phyloP scores from a whole-genome alignment of 1,140 invertebrate genomes.

The Sinella curviseta region DNA sequence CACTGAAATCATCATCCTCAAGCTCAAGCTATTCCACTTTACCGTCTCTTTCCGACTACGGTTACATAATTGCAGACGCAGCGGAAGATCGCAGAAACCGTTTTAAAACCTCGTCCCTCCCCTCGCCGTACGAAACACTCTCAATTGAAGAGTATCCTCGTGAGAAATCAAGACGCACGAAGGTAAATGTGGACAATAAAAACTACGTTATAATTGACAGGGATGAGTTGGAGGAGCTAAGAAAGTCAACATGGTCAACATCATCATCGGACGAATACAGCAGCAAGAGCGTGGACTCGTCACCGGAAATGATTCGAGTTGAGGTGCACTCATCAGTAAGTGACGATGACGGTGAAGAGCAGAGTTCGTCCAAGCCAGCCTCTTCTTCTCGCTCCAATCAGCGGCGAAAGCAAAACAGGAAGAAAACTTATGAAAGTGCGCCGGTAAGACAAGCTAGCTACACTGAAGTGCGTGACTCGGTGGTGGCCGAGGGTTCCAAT shows the following conservation, averaged over 20 bases:
- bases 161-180: not conserved
- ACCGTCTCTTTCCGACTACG: not conserved
- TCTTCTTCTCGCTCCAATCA: no score
- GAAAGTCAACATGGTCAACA: not conserved
- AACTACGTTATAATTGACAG: not conserved
- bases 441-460: not conserved
- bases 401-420: no score
- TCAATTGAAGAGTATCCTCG: not conserved
- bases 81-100: not conserved
- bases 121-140: not conserved
- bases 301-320: not conserved
- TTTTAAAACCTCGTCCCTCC: not conserved
- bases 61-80: not conserved
- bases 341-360: no score
- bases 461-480: not conserved
- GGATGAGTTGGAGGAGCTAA: not conserved
- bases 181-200: not conserved
- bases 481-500: not conserved
- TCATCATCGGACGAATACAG: not conserved
- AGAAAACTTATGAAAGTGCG: no score
- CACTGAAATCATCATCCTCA: not conserved
- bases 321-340: no score
- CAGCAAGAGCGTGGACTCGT: not conserved
- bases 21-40: no score
- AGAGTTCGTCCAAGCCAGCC: no score